Conservation (phyloP, 2,888 invertebrate genomes). For the Sarcophaga subvicina region DNA sequence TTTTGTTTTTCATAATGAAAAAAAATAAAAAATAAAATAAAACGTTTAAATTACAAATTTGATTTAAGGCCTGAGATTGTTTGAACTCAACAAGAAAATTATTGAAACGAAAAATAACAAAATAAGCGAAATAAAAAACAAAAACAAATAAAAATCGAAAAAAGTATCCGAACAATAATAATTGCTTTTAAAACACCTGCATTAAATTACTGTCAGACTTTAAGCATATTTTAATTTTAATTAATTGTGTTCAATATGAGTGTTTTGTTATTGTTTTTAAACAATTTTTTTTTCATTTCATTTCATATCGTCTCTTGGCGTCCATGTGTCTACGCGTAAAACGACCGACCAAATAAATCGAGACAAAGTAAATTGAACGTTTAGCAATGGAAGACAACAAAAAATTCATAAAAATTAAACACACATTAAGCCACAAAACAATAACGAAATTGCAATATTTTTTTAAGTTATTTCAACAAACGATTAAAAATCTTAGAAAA, state of each 20-base stretch:
- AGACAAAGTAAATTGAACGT: background rate
- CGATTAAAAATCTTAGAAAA: constrained; percentile 16
- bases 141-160: background rate
- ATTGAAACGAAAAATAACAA: background rate
- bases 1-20: background rate
- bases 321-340: constrained; percentile 61
- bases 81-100: constrained; percentile 29
- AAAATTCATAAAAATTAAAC: background rate
- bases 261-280: constrained; percentile 19
- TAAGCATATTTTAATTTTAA: constrained; percentile 53
- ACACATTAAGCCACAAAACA: constrained; percentile 27
- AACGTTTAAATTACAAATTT: constrained; percentile 32
- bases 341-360: constrained; percentile 36
- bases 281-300: background rate
- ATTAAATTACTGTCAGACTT: constrained; percentile 55
- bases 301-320: constrained; percentile 55
- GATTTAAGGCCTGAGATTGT: constrained; percentile 40
- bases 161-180: background rate
- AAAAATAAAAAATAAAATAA: background rate
- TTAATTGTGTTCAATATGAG: constrained; percentile 45
- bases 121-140: background rate
- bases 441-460: constrained; percentile 54
- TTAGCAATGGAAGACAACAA: constrained; percentile 12
- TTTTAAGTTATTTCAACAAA: constrained; percentile 5
- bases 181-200: constrained; percentile 63